phyloP scores from a whole-genome alignment of 2,797 vertebrate species.

The Euthynnus affinis region DNA sequence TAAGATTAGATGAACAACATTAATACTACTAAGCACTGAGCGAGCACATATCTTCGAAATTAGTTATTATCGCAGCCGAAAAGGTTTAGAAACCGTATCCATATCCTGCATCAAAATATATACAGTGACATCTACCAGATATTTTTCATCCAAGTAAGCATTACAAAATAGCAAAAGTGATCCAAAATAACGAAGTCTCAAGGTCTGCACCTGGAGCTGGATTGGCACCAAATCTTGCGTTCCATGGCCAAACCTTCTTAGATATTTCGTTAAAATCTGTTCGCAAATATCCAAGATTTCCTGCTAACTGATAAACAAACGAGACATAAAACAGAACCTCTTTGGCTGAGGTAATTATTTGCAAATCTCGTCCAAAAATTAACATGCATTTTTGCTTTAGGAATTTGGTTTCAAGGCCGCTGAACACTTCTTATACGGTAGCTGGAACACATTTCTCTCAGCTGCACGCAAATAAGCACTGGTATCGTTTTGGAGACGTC shows the following conservation, averaged over 20 bases:
- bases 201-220: slow-evolving; percentile 30
- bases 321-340: slow-evolving; percentile 14
- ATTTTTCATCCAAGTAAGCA: background rate
- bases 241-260: background rate
- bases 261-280: slow-evolving; percentile 17
- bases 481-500: background rate
- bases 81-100: background rate
- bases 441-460: background rate
- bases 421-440: background rate
- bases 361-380: background rate
- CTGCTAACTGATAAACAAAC: slow-evolving; percentile 7
- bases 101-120: slow-evolving; percentile 14
- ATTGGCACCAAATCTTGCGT: background rate
- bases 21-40: background rate
- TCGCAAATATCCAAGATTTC: background rate
- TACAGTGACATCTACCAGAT: slow-evolving; percentile 5
- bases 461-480: background rate
- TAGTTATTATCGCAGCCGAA: background rate
- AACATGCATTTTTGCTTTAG: slow-evolving; percentile 2
- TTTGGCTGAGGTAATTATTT: slow-evolving; percentile 3
- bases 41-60: background rate
- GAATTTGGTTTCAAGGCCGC: background rate
- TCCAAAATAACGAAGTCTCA: too few relatives aligned
- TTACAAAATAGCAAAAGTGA: too few relatives aligned
- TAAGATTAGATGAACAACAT: background rate